phyloP scores from a whole-genome alignment of 92 coral and sea anemone species.

The Zoanthus gigantus region DNA sequence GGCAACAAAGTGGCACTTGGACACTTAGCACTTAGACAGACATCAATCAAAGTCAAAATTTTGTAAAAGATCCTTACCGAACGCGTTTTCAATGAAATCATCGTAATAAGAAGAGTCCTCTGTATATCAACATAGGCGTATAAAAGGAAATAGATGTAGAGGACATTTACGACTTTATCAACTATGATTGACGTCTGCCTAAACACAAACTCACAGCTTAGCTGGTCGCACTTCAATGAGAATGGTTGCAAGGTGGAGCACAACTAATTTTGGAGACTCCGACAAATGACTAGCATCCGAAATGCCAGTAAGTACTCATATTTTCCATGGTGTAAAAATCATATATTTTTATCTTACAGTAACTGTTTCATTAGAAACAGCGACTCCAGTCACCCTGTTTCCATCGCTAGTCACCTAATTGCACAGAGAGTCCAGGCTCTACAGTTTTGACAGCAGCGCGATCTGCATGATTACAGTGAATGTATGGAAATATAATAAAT shows the following conservation, averaged over 20 bases:
- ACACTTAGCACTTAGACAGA: conserved; percentile 5
- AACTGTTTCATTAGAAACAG: conserved; percentile 3
- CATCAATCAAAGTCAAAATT: conserved; percentile 2
- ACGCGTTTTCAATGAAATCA: conserved; percentile 4
- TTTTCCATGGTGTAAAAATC: conserved; percentile 1
- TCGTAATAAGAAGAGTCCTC: conserved; percentile 5
- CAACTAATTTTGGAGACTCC: conserved; percentile 5
- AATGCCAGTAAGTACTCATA: neutral
- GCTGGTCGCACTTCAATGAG: conserved; percentile 7
- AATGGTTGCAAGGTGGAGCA: conserved; percentile 6
- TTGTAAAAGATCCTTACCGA: conserved; percentile 4
- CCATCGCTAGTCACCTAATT: conserved; percentile 6
- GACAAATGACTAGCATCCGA: neutral
- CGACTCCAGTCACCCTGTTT: conserved; percentile 7
- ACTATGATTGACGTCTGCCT: conserved; percentile 6
- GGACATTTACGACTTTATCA: neutral
- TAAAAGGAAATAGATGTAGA: conserved; percentile 2
- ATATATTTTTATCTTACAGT: neutral
- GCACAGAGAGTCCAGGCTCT: conserved; percentile 8
- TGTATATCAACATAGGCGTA: conserved; percentile 4
- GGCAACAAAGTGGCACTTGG: conserved; percentile 7
- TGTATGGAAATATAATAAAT: conserved; percentile 1
- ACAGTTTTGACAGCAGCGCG: conserved; percentile 7
- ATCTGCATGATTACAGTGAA: conserved; percentile 4
- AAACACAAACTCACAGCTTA: conserved; percentile 3